These are phyloP conservation scores for Triplophysa siluroides DNA, from an alignment of 2,113 vertebrate species.

Conservation along the genomic window DNA sequence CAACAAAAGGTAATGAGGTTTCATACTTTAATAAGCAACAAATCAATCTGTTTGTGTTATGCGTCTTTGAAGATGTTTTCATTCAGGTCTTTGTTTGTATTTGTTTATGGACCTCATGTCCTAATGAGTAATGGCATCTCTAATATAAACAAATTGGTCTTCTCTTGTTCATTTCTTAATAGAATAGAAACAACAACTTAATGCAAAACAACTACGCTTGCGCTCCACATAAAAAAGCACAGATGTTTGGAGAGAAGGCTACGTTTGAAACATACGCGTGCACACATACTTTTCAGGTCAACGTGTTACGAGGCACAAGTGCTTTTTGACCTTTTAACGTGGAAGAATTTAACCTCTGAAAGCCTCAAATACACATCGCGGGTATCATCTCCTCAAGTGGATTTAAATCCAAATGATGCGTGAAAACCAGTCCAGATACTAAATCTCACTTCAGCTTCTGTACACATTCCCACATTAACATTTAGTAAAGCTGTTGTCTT, in stretches of 20 bases:
- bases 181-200: no score
- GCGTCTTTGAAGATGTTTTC: not conserved
- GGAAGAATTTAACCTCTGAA: conserved; percentile 45
- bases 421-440: conserved; percentile 52
- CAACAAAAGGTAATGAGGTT: conserved; percentile 3
- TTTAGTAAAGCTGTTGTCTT: not conserved
- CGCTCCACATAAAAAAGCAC: no score
- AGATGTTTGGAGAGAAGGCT: not conserved
- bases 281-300: not conserved
- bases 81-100: not conserved
- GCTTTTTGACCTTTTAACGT: conserved; percentile 14
- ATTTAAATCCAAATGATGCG: conserved; percentile 58
- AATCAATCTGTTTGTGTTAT: not conserved
- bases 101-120: not conserved
- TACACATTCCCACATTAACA: conserved; percentile 43
- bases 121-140: not conserved
- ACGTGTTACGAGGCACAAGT: not conserved
- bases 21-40: not conserved
- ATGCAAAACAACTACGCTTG: no score
- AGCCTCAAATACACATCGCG: conserved; percentile 23
- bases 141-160: no score
- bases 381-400: not conserved
- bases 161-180: no score
- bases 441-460: conserved; percentile 53
- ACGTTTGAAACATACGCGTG: not conserved